Base-by-base conservation (phyloP, 1,140 invertebrate genomes). In the Apis laboriosa region DNA sequence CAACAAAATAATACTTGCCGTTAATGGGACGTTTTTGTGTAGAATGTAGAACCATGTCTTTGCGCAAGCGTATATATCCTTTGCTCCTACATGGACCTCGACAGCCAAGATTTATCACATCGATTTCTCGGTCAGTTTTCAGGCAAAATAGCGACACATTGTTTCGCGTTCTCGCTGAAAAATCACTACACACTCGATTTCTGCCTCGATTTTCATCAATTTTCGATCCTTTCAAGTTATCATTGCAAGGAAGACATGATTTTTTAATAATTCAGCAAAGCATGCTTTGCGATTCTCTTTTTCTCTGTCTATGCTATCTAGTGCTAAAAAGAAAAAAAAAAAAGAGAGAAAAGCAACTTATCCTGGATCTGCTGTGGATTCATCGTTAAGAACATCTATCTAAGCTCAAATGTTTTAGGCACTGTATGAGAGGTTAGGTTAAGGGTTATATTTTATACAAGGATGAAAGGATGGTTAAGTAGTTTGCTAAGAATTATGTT, bases 111-210 rank as follows among this genome's bases (percentile, higher is more conserved):
- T 81, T 81, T 81, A 81, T 81, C 61, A 53, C 73, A 63, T 76
- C 80, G 55, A 81, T 81, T 81, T 55, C 73, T 76, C 49, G 58
- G 61, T 81, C 61, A 73, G 55, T 76, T 81, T 76, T 76, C 73
- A 67, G 34, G 63, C 64, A 55, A 81, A 81, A 76, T 28, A 81
- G 61, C 63, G 80, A 76, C 61, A 76, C 73, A 76, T 81, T 81
- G 61, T 76, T 55, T 60, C 78, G 51, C 61, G 71, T 74, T 34
- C 43, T 17, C 70, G 34, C 19, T 80, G 70, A 75, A 66, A 75
- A 80, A 80, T 74, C 49, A 71, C 21, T 15, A 4, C 2, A 34
- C 11, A 17, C 51, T 56, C 60, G 78, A 80, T 75, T 75, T 28
- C 70, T 74, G 53, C 61, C 53, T 49, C 64, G 76, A 28, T 66